phyloP scores from a whole-genome alignment of 2,797 vertebrate species.

The Sebastes jordani region DNA sequence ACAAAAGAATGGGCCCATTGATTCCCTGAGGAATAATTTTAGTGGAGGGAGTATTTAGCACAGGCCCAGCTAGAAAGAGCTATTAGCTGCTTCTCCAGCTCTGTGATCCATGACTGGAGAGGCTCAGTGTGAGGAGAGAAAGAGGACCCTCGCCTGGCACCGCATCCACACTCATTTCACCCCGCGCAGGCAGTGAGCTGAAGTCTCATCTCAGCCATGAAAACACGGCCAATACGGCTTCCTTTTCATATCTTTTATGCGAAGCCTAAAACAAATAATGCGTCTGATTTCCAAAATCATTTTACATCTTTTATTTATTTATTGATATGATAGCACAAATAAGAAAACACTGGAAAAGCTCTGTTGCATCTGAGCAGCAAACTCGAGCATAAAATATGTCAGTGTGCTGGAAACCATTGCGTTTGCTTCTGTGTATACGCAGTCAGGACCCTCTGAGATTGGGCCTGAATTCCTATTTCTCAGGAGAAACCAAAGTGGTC shows the following conservation, averaged over 20 bases:
- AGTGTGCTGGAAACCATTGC: constrained; percentile 17
- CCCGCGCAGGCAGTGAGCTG: constrained; percentile 41
- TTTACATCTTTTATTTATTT: background rate
- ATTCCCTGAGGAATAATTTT: constrained; percentile 89
- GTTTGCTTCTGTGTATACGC: constrained; percentile 25
- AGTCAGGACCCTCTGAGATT: constrained; percentile 49
- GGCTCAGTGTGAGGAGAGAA: constrained; percentile 82
- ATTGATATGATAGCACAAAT: background rate
- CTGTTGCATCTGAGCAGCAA: background rate
- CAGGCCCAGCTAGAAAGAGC: constrained; percentile 81
- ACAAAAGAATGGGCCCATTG: constrained; percentile 89
- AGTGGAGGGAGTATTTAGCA: constrained; percentile 85
- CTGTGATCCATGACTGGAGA: constrained; percentile 86
- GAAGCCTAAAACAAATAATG: constrained; percentile 1
- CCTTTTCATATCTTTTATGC: constrained; percentile 7
- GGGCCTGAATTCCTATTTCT: constrained; percentile 71
- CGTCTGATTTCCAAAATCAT: background rate
- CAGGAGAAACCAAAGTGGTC: constrained; percentile 81
- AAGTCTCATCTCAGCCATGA: constrained; percentile 41
- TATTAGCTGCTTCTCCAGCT: constrained; percentile 87
- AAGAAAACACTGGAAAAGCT: background rate
- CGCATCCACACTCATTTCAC: constrained; percentile 59
- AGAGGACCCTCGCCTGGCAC: constrained; percentile 81
- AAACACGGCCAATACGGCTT: constrained; percentile 9
- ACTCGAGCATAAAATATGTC: background rate